Evolutionary conservation across 2,888 invertebrate species (phyloP).

Genomic region (Agelastica alni): DNA sequence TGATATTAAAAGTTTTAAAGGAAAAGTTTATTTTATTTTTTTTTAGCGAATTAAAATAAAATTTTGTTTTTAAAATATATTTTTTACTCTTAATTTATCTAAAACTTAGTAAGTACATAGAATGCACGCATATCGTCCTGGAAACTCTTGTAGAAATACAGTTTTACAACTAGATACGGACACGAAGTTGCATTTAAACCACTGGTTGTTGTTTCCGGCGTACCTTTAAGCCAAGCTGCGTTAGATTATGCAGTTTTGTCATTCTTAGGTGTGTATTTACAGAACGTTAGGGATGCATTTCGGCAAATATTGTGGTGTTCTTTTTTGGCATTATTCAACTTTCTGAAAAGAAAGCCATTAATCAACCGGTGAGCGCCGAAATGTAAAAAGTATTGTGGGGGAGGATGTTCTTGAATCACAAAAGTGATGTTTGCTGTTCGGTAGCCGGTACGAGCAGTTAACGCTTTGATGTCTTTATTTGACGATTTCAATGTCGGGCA

Average conservation of each 20-base stretch:
- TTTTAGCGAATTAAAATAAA: no score
- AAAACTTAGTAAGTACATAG: no score
- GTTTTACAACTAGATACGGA: no score
- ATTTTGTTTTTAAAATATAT: no score
- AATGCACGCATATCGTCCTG: no score
- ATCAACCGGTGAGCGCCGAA: conserved; percentile 21
- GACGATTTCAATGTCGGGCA: not conserved
- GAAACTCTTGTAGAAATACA: no score
- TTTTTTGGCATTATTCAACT: conserved; percentile 13
- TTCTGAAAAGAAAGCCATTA: conserved; percentile 19
- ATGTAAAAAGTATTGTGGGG: conserved; percentile 17
- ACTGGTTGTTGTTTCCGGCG: no score
- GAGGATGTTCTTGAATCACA: conserved; percentile 10
- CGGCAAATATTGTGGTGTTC: conserved; percentile 24
- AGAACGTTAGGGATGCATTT: conserved; percentile 12
- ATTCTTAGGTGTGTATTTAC: conserved; percentile 13
- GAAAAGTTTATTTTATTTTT: no score
- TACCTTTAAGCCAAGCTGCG: no score
- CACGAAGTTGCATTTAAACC: no score
- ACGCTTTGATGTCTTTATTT: conserved; percentile 24
- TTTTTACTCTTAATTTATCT: no score
- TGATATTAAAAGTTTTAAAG: no score
- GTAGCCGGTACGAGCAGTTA: conserved; percentile 7
- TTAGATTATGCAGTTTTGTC: conserved; percentile 12
- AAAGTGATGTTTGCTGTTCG: conserved; percentile 15